Evolutionary conservation across 2,113 vertebrate species (phyloP).

Genomic region (Cettia cetti): DNA sequence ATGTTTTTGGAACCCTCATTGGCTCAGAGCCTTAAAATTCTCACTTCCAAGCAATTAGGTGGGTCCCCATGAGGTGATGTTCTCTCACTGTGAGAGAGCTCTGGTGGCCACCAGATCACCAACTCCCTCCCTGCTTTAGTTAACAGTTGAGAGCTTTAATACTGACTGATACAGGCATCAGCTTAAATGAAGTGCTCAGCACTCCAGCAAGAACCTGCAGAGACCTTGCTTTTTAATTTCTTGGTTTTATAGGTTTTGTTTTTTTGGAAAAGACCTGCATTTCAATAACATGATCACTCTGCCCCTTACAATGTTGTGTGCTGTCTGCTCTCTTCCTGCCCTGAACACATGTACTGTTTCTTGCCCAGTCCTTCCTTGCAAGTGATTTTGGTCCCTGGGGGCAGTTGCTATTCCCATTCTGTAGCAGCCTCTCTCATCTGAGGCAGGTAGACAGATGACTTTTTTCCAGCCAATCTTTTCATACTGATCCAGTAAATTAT

Average conservation of each 20-base stretch:
- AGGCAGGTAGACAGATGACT: neutral
- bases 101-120: neutral
- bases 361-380: neutral
- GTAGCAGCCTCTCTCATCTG: neutral
- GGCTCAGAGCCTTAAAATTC: neutral
- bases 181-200: neutral
- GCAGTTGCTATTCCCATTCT: neutral
- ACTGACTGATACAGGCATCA: neutral
- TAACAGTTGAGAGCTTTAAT: rapidly evolving
- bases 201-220: neutral
- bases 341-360: rapidly evolving
- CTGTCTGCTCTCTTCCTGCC: neutral
- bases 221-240: neutral
- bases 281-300: neutral
- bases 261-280: neutral
- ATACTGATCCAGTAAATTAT: neutral
- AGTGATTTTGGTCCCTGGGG: neutral
- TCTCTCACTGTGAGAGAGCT: neutral
- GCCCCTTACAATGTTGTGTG: neutral
- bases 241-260: neutral
- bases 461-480: neutral
- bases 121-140: neutral
- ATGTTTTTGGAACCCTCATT: neutral
- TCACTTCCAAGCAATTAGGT: neutral
- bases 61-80: neutral